Evolutionary conservation across 2,113 vertebrate species (phyloP).

Genomic region (Clarias macrocephalus): DNA sequence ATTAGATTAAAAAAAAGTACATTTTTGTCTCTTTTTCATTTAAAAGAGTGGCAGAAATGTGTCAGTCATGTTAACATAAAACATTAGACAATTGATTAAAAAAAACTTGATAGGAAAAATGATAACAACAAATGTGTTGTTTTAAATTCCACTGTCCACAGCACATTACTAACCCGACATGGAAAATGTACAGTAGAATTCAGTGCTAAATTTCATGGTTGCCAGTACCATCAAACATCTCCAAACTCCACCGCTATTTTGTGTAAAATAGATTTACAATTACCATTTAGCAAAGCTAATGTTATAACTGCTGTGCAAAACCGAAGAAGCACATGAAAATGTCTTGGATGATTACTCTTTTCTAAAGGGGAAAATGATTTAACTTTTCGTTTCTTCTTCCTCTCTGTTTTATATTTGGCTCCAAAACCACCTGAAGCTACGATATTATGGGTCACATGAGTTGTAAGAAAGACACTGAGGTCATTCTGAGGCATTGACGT

Average conservation of each 20-base stretch:
- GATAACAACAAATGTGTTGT: background rate
- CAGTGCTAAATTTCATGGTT: background rate
- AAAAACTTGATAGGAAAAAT: background rate
- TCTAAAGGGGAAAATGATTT: background rate
- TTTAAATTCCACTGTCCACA: background rate
- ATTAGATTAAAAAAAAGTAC: background rate
- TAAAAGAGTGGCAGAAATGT: background rate
- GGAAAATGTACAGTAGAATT: background rate
- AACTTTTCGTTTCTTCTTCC: background rate
- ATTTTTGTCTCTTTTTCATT: background rate
- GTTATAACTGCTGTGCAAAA: background rate
- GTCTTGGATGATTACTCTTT: background rate
- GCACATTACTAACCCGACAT: background rate
- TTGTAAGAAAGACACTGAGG: background rate
- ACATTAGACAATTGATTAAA: background rate
- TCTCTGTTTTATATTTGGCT: background rate
- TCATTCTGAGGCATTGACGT: background rate
- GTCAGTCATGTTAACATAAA: background rate
- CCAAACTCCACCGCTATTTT: background rate
- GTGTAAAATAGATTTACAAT: background rate
- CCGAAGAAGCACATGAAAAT: background rate
- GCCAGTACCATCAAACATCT: background rate
- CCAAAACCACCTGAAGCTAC: background rate
- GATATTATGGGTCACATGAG: background rate
- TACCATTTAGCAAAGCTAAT: background rate